Evolutionary conservation across 1,140 invertebrate genomes (phyloP).

Genomic region (Lucilia sericata): DNA sequence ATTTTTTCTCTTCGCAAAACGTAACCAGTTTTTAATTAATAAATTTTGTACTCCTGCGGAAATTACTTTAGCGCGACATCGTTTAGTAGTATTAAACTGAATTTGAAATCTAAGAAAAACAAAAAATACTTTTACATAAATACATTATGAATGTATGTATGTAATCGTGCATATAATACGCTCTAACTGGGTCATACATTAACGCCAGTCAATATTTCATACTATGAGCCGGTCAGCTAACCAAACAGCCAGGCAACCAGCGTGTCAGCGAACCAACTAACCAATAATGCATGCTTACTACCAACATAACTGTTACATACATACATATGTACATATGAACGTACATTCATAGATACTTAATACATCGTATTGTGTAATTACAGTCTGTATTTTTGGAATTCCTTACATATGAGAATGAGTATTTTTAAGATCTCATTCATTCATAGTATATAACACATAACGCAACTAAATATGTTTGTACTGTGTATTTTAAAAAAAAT

Average conservation of each 20-base stretch:
- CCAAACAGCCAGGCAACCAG: constrained; percentile 3
- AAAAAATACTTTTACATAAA: neutral
- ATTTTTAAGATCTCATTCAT: neutral
- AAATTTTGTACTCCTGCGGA: constrained; percentile 21
- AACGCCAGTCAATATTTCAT: neutral
- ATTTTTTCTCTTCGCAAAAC: constrained; percentile 31
- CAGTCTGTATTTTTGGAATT: neutral
- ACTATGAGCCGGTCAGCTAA: neutral
- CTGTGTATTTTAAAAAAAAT: too few species aligned
- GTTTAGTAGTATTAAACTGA: neutral
- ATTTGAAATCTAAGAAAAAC: neutral
- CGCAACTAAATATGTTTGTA: too few species aligned
- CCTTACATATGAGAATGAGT: constrained; percentile 9
- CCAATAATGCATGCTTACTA: too few species aligned
- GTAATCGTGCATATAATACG: too few species aligned
- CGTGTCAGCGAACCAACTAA: neutral
- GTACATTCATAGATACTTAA: neutral
- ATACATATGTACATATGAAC: neutral
- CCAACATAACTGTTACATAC: neutral
- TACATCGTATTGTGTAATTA: constrained; percentile 20
- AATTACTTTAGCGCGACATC: constrained; percentile 29
- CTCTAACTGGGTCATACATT: neutral
- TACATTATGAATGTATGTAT: too few species aligned
- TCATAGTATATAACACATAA: too few species aligned
- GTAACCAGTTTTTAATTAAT: constrained; percentile 46